Base-by-base conservation (phyloP, 2,797 vertebrate species). In the Mallotus villosus region DNA sequence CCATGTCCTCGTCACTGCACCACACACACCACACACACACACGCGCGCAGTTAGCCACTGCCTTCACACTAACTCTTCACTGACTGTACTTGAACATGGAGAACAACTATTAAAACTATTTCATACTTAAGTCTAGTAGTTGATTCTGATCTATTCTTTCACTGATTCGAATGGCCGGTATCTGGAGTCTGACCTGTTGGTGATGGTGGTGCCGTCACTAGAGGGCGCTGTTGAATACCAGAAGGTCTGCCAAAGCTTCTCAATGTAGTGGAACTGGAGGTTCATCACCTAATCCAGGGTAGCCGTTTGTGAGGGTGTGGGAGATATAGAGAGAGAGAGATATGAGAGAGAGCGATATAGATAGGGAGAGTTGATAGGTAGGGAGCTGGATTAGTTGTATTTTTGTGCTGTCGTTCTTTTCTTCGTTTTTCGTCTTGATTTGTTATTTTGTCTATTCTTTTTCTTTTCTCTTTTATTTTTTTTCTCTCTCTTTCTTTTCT, bases 161-260 rank as follows among this genome's bases (percentile, higher is more conserved):
- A 22, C 4, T 9, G 25, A 6, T 29, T 25, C 49, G 3, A 4
- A 24, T 16, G 9, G 19, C 16, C 4, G 6, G 14, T 32, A 49
- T 14, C 12, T 6, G 2, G n/a, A 57, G 1, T 63, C 5, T 67
- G 77, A 99, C 97, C 97, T 97, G 93, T 89, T 81, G 9, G 93
- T 76, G 60, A 97, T 86, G 37, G 93, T 74, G 27, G 93, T 73
- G 17, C 91, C 90, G 14, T 97, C 96, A 70, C 93, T 91, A 85
- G 96, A 86, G 79, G 94, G 89, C 81, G 93, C 78, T 90, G 95
- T 95, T 64, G 95, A 94, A 91, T 92, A 97, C 98, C 98, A 99
- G 91, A 99, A 99, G 62, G 96, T 95, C 81, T 97, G 95, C 98
- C 98, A 99, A 58, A 99, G 93, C 79, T 98, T 99, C 91, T 99